Base-by-base conservation (phyloP, 1,140 invertebrate species). In the Harpegnathos saltator region DNA sequence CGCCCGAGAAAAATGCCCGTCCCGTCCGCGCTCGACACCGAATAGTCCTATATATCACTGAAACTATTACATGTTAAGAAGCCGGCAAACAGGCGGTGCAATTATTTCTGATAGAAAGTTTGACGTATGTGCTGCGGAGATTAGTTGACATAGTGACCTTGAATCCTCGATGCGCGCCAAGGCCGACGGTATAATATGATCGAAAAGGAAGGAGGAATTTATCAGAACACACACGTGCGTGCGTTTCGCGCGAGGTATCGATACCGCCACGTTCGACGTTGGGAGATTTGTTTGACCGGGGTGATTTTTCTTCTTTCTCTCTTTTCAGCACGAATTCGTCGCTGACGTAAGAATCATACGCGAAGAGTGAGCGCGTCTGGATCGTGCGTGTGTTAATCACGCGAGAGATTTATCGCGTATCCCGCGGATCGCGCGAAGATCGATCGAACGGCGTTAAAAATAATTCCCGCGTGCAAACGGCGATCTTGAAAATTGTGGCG, bases 31-130 rank as follows among this genome's bases (percentile, higher is more conserved):
- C 11, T 44, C 38, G 4, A n/a, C 11, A 44, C 7, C 38, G 3
- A n/a, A n/a, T n/a, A n/a, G 38, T 44, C 11, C 38, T 9, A n/a
- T 44, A 11, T 44, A 44, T 11, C 38, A 9, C 38, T 44, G 38
- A 7, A 11, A 44, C 38, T 44, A 9, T 44, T 44, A 44, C 38
- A 44, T 11, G 38, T 11, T 44, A 11, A 9, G 38, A 11, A 44
- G 7, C 38, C 38, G 7, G 9, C 3, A 44, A 44, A 44, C 11
- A 44, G 38, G 3, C 38, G 38, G 3, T 44, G 38, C 38, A 44
- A 44, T 44, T 38, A 7, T 50, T 50, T 50, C 14, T 44, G 22
- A 68, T 78, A 33, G 82, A 69, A 66, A 73, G 38, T 69, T 58
- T 5, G 63, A 72, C 65, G 33, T 26, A 22, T 3, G 17, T 4